Evolutionary conservation across 1,140 invertebrate species (phyloP).

Genomic region (Polypedilum vanderplanki): DNA sequence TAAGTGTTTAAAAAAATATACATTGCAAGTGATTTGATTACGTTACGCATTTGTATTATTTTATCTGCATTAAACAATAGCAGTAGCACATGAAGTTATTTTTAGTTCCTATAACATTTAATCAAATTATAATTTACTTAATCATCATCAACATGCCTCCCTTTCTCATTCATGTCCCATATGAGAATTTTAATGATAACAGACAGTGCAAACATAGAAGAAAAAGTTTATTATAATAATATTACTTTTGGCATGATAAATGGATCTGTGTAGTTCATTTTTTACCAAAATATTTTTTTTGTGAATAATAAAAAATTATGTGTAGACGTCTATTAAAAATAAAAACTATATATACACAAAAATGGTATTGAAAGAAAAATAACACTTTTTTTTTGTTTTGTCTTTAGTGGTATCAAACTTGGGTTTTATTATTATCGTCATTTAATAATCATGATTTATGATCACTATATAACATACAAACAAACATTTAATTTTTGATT

Average conservation of each 20-base stretch:
- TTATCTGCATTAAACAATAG: background rate
- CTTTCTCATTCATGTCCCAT: too few relatives aligned
- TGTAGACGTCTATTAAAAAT: too few relatives aligned
- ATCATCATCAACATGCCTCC: too few relatives aligned
- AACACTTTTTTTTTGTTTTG: too few relatives aligned
- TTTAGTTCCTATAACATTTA: too few relatives aligned
- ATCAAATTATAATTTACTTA: too few relatives aligned
- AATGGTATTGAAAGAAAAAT: too few relatives aligned
- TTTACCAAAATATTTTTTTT: background rate
- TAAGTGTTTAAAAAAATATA: background rate
- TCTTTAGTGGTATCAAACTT: background rate
- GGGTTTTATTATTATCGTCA: conserved; percentile 5
- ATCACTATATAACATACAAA: background rate
- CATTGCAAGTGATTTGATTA: background rate
- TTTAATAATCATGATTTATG: background rate
- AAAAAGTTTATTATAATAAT: background rate
- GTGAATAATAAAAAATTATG: too few relatives aligned
- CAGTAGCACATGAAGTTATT: too few relatives aligned
- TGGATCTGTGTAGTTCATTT: background rate
- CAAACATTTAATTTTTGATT: background rate
- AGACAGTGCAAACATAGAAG: background rate
- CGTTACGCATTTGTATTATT: background rate
- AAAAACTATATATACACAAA: too few relatives aligned
- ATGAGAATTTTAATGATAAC: background rate
- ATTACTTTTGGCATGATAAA: background rate